A percentile compares a stretch with the other conserved stretches of the same genome.
Conservation (phyloP, 1,140 invertebrate species). For the Eciton burchellii region DNA sequence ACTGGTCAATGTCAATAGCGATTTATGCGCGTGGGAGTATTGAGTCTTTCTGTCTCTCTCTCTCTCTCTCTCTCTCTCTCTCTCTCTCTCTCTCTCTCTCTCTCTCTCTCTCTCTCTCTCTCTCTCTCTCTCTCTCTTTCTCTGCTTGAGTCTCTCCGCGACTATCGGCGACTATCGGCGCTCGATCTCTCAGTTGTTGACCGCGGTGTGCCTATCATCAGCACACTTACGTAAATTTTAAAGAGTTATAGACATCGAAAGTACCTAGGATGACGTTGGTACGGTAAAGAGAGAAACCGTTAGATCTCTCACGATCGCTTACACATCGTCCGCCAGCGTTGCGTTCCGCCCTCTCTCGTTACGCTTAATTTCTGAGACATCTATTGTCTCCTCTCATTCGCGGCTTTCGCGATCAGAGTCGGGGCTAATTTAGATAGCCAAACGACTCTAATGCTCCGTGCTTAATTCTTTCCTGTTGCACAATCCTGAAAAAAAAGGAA, state of each 20-base stretch:
- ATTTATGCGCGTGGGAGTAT: slow-evolving; percentile 56
- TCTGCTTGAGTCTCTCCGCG: slow-evolving; percentile 31
- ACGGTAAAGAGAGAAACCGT: slow-evolving; percentile 57
- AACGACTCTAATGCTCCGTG: slow-evolving; percentile 16
- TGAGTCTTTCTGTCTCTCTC: background rate
- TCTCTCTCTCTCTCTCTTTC: too few species aligned
- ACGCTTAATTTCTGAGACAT: slow-evolving; percentile 65
- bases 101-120: too few species aligned
- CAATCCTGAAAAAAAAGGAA: background rate
- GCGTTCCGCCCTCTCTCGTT: slow-evolving; percentile 70
- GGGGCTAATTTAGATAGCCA: slow-evolving; percentile 43
- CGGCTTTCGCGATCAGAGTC: slow-evolving; percentile 53
- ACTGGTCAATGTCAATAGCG: slow-evolving; percentile 59
- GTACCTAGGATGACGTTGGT: slow-evolving; percentile 62
- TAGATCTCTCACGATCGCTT: slow-evolving; percentile 58
- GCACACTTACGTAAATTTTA: slow-evolving; percentile 65
- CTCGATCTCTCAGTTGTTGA: slow-evolving; percentile 26
- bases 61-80: too few species aligned
- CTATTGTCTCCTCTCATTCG: slow-evolving; percentile 67
- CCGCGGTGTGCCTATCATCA: slow-evolving; percentile 56
- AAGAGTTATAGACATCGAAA: slow-evolving; percentile 66
- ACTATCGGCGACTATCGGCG: slow-evolving; percentile 16
- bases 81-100: too few species aligned
- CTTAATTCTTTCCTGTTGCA: slow-evolving; percentile 6
- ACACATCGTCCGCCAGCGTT: slow-evolving; percentile 50